phyloP scores from a whole-genome alignment of 1,140 invertebrate species.

The Hetaerina americana region DNA sequence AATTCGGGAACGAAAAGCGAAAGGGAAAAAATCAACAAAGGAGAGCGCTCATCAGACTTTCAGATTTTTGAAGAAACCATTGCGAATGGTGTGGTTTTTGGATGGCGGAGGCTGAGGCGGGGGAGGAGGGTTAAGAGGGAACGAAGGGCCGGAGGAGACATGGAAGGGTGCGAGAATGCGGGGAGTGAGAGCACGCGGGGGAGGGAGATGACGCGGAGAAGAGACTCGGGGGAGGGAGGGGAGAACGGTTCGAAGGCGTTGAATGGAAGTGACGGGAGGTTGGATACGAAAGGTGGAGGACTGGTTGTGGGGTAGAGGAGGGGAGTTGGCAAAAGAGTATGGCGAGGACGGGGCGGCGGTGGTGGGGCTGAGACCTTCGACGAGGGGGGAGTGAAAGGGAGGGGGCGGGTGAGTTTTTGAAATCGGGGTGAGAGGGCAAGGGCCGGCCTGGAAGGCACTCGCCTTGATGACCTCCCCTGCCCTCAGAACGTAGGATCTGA shows the following conservation, averaged over 20 bases:
- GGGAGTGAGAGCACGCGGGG: too few species aligned
- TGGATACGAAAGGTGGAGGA: too few species aligned
- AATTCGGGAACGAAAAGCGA: not conserved
- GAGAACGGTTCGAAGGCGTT: too few species aligned
- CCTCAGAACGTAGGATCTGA: not conserved
- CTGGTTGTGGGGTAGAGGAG: too few species aligned
- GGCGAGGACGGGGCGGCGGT: not conserved
- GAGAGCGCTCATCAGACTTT: not conserved
- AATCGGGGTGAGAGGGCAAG: too few species aligned
- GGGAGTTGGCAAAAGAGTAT: too few species aligned
- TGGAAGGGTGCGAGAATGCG: not conserved
- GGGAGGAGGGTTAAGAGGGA: too few species aligned
- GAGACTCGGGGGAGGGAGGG: not conserved
- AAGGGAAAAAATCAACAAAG: not conserved
- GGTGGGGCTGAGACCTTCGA: not conserved
- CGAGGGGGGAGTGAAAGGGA: not conserved
- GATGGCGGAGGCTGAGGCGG: too few species aligned
- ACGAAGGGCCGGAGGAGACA: not conserved
- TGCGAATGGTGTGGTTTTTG: too few species aligned
- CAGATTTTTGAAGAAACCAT: not conserved
- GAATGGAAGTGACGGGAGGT: too few species aligned
- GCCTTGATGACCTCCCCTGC: not conserved
- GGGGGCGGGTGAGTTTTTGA: too few species aligned
- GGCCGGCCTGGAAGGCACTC: not conserved
- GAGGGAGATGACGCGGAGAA: not conserved